Percentiles rank a stretch among this genome's conserved stretches.
Conservation (phyloP, 2,888 invertebrate species). For the Cryptophagus acutangulus region DNA sequence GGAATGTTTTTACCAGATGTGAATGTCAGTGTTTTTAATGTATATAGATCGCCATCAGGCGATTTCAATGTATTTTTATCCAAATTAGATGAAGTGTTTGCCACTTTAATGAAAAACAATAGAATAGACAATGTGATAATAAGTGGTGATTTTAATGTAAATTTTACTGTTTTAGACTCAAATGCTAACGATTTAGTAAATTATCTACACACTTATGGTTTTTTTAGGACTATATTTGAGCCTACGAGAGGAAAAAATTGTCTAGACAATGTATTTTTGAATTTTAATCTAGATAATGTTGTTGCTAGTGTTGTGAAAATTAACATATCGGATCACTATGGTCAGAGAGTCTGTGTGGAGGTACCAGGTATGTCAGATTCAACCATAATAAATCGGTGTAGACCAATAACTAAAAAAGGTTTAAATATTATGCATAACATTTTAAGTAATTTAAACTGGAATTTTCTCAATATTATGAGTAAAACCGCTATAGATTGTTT, state of each 20-base stretch:
- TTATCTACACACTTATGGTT: not conserved
- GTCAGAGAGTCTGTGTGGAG: no score
- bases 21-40: not conserved
- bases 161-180: not conserved
- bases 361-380: no score
- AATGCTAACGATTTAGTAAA: not conserved
- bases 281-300: not conserved
- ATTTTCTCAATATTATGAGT: no score
- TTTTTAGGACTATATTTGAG: constrained; percentile 1
- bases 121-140: not conserved
- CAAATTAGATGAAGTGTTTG: not conserved
- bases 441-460: no score
- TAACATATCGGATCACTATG: no score
- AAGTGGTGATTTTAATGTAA: constrained; percentile 3
- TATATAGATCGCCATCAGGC: not conserved
- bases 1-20: not conserved
- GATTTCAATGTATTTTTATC: not conserved
- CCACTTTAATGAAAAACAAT: not conserved
- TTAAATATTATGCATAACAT: no score
- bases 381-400: no score
- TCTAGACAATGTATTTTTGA: constrained; percentile 2
- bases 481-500: no score
- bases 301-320: no score
- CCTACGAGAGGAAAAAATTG: not conserved
- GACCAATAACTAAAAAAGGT: no score